Evolutionary conservation across 1,140 invertebrate species (phyloP).

Genomic region (Cephus cinctus): DNA sequence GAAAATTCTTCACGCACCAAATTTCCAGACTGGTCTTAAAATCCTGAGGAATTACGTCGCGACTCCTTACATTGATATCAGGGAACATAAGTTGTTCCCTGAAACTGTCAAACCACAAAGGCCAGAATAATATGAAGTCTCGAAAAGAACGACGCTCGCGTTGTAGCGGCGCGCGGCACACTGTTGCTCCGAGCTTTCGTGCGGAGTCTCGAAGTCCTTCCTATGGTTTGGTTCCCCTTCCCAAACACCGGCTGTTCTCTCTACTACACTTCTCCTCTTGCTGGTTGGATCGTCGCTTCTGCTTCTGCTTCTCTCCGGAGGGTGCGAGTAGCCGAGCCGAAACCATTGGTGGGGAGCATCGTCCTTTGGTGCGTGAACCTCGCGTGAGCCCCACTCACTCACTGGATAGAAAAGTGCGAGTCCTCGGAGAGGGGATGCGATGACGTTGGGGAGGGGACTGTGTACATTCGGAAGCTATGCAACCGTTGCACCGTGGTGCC

Average conservation of each 20-base stretch:
- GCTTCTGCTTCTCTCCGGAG: too few species aligned
- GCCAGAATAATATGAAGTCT: too few species aligned
- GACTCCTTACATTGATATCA: too few species aligned
- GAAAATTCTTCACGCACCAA: too few species aligned
- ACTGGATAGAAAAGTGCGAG: constrained; percentile 6
- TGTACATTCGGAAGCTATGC: neutral
- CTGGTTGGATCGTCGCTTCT: too few species aligned
- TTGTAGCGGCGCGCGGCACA: constrained; percentile 44
- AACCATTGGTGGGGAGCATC: neutral
- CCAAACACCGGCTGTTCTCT: too few species aligned
- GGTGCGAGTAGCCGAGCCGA: too few species aligned
- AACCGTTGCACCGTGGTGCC: constrained; percentile 2
- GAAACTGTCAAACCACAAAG: too few species aligned
- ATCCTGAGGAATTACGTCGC: too few species aligned
- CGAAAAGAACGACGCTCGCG: constrained; percentile 24
- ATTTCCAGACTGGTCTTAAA: too few species aligned
- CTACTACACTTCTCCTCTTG: constrained; percentile 5
- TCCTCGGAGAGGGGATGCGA: neutral
- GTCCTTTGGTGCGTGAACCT: constrained; percentile 9
- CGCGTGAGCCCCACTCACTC: constrained; percentile 1
- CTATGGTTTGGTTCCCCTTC: too few species aligned
- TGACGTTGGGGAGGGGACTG: neutral
- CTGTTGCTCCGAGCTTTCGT: constrained; percentile 42
- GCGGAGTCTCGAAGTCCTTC: constrained; percentile 18
- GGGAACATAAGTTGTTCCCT: too few species aligned